Conservation (phyloP, 2,797 vertebrate species). For the Scleropages formosus region DNA sequence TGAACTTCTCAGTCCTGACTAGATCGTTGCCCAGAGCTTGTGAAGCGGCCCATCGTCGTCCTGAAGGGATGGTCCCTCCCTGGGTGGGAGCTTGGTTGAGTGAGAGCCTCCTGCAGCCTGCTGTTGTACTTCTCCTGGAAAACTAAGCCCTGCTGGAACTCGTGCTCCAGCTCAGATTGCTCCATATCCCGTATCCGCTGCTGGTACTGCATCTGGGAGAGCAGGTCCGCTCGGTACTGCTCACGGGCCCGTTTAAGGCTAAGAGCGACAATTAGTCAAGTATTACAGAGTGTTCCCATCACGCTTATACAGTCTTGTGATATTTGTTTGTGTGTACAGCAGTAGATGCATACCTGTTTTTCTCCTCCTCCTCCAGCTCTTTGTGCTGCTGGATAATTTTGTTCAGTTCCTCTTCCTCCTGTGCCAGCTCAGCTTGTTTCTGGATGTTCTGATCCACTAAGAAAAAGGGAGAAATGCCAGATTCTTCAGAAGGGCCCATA, state of each 20-base stretch:
- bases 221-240: constrained; percentile 71
- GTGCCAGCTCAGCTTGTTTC: constrained; percentile 59
- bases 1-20: constrained; percentile 1
- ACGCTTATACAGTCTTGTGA: not conserved
- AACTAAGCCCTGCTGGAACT: constrained; percentile 54
- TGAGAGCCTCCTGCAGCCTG: constrained; percentile 65
- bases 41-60: constrained; percentile 41
- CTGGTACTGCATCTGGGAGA: constrained; percentile 67
- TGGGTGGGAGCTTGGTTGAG: constrained; percentile 39
- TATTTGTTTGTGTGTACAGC: not conserved
- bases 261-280: constrained; percentile 29
- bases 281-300: not conserved
- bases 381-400: constrained; percentile 59
- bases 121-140: constrained; percentile 58
- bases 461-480: constrained; percentile 25
- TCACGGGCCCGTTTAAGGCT: constrained; percentile 60
- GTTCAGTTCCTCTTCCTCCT: constrained; percentile 65
- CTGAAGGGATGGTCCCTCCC: constrained; percentile 67
- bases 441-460: constrained; percentile 71
- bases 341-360: constrained; percentile 60
- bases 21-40: constrained; percentile 33
- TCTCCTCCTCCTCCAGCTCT: constrained; percentile 62
- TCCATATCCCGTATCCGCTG: constrained; percentile 52
- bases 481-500: too few species aligned
- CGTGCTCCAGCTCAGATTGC: constrained; percentile 59